These are phyloP conservation scores for Petroica traversi DNA, from an alignment of 2,113 vertebrate species.

Conservation along the genomic window DNA sequence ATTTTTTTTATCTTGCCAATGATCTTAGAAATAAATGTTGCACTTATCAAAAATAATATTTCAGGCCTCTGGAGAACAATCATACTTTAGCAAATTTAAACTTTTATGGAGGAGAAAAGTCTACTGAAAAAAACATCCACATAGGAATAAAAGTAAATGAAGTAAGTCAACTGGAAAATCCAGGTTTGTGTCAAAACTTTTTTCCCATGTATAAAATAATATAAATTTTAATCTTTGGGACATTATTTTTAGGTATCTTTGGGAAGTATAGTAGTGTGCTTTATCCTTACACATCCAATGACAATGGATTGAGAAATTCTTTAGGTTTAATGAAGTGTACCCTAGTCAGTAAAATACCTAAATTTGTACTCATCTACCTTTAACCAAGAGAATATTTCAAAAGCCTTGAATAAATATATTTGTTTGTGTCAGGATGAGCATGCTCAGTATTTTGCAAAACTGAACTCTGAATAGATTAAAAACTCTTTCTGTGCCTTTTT, in stretches of 20 bases:
- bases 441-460: neutral
- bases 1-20: neutral
- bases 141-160: neutral
- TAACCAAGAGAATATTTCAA: neutral
- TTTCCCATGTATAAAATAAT: neutral
- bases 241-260: neutral
- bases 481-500: neutral
- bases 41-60: neutral
- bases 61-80: neutral
- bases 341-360: neutral
- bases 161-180: neutral
- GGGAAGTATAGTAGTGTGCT: neutral
- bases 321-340: neutral
- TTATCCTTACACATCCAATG: neutral
- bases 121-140: neutral
- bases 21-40: neutral
- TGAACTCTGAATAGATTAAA: neutral
- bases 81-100: neutral
- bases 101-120: neutral
- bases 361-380: neutral
- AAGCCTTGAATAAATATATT: neutral
- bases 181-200: neutral
- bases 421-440: neutral
- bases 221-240: neutral
- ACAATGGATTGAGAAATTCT: neutral